Evolutionary conservation across 2,797 vertebrate genomes (phyloP).

Genomic region (Urosaurus nigricauda): DNA sequence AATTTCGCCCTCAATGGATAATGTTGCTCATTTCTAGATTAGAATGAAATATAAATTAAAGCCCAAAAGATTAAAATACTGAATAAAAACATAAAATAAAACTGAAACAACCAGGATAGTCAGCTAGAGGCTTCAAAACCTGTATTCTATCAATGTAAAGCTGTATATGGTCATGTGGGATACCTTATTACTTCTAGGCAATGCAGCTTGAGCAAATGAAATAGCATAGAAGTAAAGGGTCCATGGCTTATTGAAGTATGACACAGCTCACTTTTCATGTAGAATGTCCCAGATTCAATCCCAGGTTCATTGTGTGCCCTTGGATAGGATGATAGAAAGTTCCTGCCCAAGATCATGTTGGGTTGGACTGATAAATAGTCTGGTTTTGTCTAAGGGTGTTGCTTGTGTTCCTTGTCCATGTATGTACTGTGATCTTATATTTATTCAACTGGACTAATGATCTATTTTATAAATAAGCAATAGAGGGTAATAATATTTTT

Average conservation of each 20-base stretch:
- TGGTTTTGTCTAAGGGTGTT: neutral
- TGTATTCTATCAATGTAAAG: neutral
- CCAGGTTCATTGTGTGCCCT: too few species aligned
- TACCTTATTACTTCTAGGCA: neutral
- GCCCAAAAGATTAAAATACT: neutral
- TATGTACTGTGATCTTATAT: neutral
- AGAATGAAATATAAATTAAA: too few species aligned
- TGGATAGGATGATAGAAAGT: neutral
- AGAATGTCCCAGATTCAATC: neutral
- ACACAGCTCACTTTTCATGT: neutral
- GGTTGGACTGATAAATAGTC: neutral
- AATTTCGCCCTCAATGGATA: neutral
- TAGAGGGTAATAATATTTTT: neutral
- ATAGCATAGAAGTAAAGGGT: neutral
- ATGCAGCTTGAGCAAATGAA: neutral
- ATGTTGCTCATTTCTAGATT: neutral
- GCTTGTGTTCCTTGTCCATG: neutral
- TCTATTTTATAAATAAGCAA: too few species aligned
- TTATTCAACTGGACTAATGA: too few species aligned
- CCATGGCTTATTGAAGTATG: neutral
- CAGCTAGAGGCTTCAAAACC: neutral
- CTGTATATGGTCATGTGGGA: neutral
- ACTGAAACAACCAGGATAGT: neutral
- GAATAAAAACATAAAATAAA: neutral
- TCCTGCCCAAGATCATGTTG: neutral